Conservation (phyloP, 2,113 vertebrate species). For the Panthera uncia region DNA sequence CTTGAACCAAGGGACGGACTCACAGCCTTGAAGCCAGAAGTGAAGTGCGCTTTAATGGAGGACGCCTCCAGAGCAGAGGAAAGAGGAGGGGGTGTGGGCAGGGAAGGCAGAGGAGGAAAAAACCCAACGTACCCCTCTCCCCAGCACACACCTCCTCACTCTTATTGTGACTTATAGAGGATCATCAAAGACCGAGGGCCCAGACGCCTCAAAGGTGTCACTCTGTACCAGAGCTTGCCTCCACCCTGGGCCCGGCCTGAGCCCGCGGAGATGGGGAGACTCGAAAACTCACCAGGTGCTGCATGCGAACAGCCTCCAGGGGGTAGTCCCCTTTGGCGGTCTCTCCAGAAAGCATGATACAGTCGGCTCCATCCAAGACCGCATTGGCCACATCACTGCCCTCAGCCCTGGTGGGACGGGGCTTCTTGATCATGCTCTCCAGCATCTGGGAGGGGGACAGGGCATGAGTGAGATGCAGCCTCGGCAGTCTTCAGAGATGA, state of each 20-base stretch:
- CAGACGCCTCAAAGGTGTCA: background rate
- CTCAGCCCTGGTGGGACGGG: slow-evolving; percentile 96
- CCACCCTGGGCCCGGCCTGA: background rate
- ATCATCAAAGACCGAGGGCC: background rate
- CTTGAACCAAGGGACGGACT: background rate
- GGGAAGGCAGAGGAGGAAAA: background rate
- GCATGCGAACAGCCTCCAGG: slow-evolving; percentile 94
- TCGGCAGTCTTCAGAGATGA: background rate
- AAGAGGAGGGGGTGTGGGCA: background rate
- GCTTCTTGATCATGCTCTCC: slow-evolving; percentile 99
- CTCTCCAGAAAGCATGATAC: slow-evolving; percentile 98
- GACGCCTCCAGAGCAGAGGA: background rate
- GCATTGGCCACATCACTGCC: slow-evolving; percentile 98
- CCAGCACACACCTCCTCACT: background rate
- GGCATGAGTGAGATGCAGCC: rapidly evolving
- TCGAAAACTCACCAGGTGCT: slow-evolving; percentile 90
- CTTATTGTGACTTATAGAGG: background rate
- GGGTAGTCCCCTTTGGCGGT: slow-evolving; percentile 99
- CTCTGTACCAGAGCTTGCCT: background rate
- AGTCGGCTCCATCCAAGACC: slow-evolving; percentile 96
- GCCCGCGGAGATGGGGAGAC: rapidly evolving
- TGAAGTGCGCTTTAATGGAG: background rate
- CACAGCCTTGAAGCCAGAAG: background rate
- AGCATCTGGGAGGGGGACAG: slow-evolving; percentile 90
- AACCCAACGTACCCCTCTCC: background rate